These are phyloP conservation scores for Onychostoma macrolepis DNA, from an alignment of 2,113 vertebrate species.

Conservation along the genomic window DNA sequence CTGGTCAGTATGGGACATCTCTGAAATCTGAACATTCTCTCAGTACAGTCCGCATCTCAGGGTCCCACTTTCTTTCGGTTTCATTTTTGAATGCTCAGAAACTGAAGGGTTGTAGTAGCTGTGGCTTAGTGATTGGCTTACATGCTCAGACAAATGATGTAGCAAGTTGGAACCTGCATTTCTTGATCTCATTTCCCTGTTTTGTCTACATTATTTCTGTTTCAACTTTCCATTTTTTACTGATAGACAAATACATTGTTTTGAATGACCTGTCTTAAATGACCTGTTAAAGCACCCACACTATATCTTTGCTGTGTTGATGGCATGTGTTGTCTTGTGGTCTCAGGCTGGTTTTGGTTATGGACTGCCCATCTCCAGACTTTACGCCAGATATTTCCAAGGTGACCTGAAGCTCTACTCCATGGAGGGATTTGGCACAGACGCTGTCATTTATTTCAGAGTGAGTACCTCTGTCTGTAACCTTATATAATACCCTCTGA, in stretches of 20 bases:
- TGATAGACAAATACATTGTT: not conserved
- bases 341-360: conserved; percentile 94
- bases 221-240: too few species aligned
- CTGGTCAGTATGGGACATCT: conserved; percentile 76
- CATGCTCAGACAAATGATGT: not conserved
- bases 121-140: not conserved
- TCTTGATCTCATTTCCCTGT: not conserved
- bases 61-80: not conserved
- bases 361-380: conserved; percentile 93
- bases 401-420: conserved; percentile 97
- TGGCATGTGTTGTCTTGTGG: not conserved
- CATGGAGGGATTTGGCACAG: conserved; percentile 93
- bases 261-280: not conserved
- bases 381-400: conserved; percentile 97
- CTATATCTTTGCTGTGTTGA: not conserved
- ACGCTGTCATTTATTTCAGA: conserved; percentile 94
- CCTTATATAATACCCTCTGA: too few species aligned
- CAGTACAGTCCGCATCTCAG: not conserved
- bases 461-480: conserved; percentile 68
- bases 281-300: not conserved
- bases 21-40: not conserved
- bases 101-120: not conserved
- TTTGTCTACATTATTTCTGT: not conserved
- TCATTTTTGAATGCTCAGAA: not conserved
- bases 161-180: not conserved